Evolutionary conservation across 2,888 invertebrate species (phyloP).

Genomic region (Augiades crinisus): DNA sequence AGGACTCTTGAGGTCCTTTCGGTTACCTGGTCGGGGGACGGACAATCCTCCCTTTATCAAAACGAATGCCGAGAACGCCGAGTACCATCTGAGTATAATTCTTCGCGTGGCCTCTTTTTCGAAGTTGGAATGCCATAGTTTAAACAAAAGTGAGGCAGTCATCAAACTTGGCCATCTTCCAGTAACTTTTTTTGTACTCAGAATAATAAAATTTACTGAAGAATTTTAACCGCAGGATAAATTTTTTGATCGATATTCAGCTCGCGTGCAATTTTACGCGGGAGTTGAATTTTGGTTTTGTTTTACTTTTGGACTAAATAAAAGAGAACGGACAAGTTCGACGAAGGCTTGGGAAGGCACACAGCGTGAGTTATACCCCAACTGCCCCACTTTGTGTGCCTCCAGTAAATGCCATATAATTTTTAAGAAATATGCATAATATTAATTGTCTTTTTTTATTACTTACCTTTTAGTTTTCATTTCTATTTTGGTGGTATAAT

Average conservation of each 20-base stretch:
- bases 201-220: neutral
- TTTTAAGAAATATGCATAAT: neutral
- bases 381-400: conserved; percentile 7
- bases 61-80: too few species aligned
- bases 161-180: too few species aligned
- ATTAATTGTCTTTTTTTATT: neutral
- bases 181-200: neutral
- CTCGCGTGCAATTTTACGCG: conserved; percentile 3
- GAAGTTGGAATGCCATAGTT: too few species aligned
- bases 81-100: too few species aligned
- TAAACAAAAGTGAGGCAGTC: too few species aligned
- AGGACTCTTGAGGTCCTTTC: too few species aligned
- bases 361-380: conserved; percentile 7
- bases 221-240: neutral
- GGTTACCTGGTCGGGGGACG: too few species aligned
- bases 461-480: too few species aligned
- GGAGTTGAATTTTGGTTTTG: conserved; percentile 13
- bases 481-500: too few species aligned
- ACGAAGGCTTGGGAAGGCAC: conserved; percentile 2
- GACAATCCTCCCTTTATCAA: too few species aligned
- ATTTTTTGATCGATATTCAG: conserved; percentile 12
- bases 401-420: neutral
- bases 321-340: conserved; percentile 15
- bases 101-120: too few species aligned
- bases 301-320: conserved; percentile 17